Conservation (phyloP, 2,113 vertebrate species). For the Sebastes schlegelii region DNA sequence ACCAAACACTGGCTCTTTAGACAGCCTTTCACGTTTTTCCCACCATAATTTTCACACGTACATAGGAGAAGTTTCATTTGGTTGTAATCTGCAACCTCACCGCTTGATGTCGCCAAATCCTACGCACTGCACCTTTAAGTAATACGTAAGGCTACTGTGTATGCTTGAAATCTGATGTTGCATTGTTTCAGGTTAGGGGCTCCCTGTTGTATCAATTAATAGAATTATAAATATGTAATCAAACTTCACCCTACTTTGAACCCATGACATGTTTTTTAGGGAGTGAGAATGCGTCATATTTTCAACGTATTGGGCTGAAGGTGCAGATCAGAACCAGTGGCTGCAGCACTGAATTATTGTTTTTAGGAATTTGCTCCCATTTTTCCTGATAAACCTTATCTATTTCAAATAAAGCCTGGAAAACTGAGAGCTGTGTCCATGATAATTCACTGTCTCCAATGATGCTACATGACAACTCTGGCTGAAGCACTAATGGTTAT, state of each 20-base stretch:
- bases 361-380: background rate
- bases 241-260: background rate
- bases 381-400: background rate
- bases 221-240: background rate
- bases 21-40: too few species aligned
- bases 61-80: too few species aligned
- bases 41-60: too few species aligned
- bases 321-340: background rate
- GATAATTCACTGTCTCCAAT: slow-evolving; percentile 33
- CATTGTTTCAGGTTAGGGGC: background rate
- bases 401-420: background rate
- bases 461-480: slow-evolving; percentile 27
- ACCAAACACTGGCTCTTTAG: too few species aligned
- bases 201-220: background rate
- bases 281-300: background rate
- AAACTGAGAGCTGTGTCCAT: slow-evolving; percentile 3
- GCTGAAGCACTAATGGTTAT: slow-evolving; percentile 47
- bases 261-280: background rate
- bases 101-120: too few species aligned
- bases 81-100: too few species aligned
- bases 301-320: background rate
- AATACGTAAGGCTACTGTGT: background rate
- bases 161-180: background rate
- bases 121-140: too few species aligned
- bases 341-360: background rate